Base-by-base conservation (phyloP, 2,113 vertebrate species). In the Acanthochromis polyacanthus region DNA sequence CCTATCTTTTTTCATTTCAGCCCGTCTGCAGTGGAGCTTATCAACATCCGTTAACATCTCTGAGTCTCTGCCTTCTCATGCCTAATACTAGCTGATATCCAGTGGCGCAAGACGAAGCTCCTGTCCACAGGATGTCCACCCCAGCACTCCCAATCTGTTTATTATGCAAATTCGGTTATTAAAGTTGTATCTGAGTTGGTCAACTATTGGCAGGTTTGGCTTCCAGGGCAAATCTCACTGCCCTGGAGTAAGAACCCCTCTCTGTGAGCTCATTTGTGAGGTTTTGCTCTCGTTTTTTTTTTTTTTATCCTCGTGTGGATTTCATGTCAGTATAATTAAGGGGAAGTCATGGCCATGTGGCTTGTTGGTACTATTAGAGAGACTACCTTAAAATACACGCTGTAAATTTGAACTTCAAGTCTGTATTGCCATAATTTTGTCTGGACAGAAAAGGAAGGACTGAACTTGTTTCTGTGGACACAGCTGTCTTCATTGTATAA, bases 1-100 rank as follows among this genome's bases (percentile, higher is more conserved):
- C 46, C 14, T 38, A 28, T 65, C 58, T 78, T 15, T 11, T 61
- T 66, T 48, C 14, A 65, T 71, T 52, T 56, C 38, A 45, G 52
- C 45, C 20, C 14, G 4, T 32, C 70, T 55, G 20, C 56, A 30
- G 23, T 22, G 55, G 10, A 16, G 23, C 28, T n/a, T 23, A 53
- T 23, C 53, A 61, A 61, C 64, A n/a, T 46, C 48, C 1, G 17
- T 51, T 38, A 77, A 53, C 45, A 56, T 74, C 61, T 63, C 22
- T 28, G 56, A 20, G 11, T n/a, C 28, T 65, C 19, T 66, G 5
- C 4, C 38, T 50, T 22, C 2, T 73, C 25, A 0, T 64, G 65
- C 68, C 74, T 20, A 30, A 1, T 30, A 22, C 40, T 46, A 58
- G 57, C 14, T 45, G 38, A 58, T 38, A 48, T 50, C 52, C 69